Conservation (phyloP, 2,888 invertebrate genomes). For the Ormyrus rosae region DNA sequence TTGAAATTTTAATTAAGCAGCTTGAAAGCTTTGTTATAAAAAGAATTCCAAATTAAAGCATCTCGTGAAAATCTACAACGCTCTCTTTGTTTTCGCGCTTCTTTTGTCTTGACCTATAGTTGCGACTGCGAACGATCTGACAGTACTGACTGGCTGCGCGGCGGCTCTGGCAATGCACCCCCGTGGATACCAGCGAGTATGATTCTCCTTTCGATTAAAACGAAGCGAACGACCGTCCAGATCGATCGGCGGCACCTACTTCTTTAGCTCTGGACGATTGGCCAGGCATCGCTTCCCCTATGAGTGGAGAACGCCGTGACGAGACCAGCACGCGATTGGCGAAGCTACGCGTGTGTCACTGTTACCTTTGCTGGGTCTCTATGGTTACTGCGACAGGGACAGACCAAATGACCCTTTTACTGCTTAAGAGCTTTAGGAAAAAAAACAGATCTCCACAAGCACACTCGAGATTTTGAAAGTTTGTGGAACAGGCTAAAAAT, state of each 20-base stretch:
- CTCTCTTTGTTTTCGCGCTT: too few relatives aligned
- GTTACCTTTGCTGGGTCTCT: slow-evolving; percentile 15
- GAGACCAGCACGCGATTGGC: slow-evolving; percentile 37
- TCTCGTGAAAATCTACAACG: too few relatives aligned
- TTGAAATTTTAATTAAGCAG: too few relatives aligned
- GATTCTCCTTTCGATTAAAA: neutral
- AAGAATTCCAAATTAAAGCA: too few relatives aligned
- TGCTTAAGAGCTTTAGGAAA: neutral
- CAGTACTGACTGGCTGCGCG: neutral
- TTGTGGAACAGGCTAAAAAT: too few relatives aligned
- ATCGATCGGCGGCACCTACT: slow-evolving; percentile 41
- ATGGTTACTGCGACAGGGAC: slow-evolving; percentile 24
- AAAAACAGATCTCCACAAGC: neutral
- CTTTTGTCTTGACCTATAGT: too few relatives aligned
- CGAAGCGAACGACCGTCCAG: slow-evolving; percentile 23
- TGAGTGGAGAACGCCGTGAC: slow-evolving; percentile 35
- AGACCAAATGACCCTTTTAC: neutral
- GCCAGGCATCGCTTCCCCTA: neutral
- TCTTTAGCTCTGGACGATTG: slow-evolving; percentile 14
- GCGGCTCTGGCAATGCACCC: slow-evolving; percentile 21
- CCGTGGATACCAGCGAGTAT: neutral
- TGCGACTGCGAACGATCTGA: too few relatives aligned
- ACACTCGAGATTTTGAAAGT: too few relatives aligned
- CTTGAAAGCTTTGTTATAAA: too few relatives aligned
- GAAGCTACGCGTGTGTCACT: neutral